phyloP scores from a whole-genome alignment of 1,140 invertebrate species.

The Drosophila ohnishii region DNA sequence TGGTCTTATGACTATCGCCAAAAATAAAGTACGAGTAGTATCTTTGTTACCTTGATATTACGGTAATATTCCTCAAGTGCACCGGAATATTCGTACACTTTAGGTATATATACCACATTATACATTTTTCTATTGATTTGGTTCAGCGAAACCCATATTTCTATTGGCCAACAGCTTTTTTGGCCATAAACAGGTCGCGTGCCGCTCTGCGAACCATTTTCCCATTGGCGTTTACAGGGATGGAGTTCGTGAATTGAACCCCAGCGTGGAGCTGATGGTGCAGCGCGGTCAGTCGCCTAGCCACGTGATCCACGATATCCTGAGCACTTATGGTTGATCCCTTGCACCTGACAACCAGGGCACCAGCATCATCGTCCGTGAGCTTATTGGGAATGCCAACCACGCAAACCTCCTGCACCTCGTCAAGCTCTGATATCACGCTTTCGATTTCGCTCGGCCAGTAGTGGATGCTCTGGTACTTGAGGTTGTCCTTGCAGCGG shows the following conservation, averaged over 20 bases:
- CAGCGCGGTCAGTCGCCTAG: background rate
- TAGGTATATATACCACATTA: too few relatives aligned
- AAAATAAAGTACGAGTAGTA: background rate
- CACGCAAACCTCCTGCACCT: constrained; percentile 6
- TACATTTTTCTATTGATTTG: too few relatives aligned
- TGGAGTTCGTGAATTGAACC: background rate
- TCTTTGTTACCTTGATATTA: background rate
- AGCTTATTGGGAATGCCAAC: background rate
- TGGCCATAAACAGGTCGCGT: background rate
- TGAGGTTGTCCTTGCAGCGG: background rate
- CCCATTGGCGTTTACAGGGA: background rate
- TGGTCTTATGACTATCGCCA: background rate
- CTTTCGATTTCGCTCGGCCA: constrained; percentile 1
- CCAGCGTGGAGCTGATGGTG: constrained; percentile 1
- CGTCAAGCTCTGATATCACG: background rate
- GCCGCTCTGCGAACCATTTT: background rate
- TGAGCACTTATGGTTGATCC: background rate
- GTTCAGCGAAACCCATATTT: too few relatives aligned
- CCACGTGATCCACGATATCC: constrained; percentile 2
- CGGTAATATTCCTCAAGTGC: too few relatives aligned
- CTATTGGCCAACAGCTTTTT: background rate
- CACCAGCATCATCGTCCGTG: background rate
- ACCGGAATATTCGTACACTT: too few relatives aligned
- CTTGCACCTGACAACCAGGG: background rate
- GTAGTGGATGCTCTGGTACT: background rate